These are phyloP conservation scores for Drosophila ercepeae DNA, from an alignment of 1,140 invertebrate species.

Conservation along the genomic window DNA sequence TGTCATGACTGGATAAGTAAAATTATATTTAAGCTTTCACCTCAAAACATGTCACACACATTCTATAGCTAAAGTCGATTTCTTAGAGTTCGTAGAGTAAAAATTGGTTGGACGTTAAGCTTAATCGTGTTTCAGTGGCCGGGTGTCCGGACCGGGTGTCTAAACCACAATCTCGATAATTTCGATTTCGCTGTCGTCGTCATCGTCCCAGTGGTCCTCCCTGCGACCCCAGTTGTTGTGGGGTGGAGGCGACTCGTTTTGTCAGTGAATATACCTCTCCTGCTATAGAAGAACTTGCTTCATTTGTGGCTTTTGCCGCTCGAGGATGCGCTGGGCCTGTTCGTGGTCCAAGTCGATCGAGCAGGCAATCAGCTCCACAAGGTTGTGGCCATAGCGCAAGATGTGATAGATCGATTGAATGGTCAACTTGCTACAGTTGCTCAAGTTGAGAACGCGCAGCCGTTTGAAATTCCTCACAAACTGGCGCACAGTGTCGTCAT, in stretches of 20 bases:
- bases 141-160: background rate
- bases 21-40: conserved; percentile 50
- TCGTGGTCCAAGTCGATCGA: conserved; percentile 65
- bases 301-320: conserved; percentile 41
- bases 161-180: conserved; percentile 56
- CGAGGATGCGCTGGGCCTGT: conserved; percentile 45
- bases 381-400: conserved; percentile 33
- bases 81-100: background rate
- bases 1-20: background rate
- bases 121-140: conserved; percentile 32
- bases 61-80: conserved; percentile 7
- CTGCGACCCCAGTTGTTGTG: conserved; percentile 39
- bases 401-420: conserved; percentile 55
- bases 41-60: conserved; percentile 26
- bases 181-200: conserved; percentile 38
- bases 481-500: conserved; percentile 54
- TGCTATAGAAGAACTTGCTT: conserved; percentile 71
- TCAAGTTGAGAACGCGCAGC: conserved; percentile 56
- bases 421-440: conserved; percentile 60
- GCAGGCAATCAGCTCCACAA: conserved; percentile 62
- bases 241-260: conserved; percentile 29
- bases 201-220: conserved; percentile 37
- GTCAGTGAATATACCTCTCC: conserved; percentile 74
- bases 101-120: conserved; percentile 32
- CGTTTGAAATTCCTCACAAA: conserved; percentile 48